Conservation (phyloP, 2,888 invertebrate species). For the Sclerodermus sp. region DNA sequence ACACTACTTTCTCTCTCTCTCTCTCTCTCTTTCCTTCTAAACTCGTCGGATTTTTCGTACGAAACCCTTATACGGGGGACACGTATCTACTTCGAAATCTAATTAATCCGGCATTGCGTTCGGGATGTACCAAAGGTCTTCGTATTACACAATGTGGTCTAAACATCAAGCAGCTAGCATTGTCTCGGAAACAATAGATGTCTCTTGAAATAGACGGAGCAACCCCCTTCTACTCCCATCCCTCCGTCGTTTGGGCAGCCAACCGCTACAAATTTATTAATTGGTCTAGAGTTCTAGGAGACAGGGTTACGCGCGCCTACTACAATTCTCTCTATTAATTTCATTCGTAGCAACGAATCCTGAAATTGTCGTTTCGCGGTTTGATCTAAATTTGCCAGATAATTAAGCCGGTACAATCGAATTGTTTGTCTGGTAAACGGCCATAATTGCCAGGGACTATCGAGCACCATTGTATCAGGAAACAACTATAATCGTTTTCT, state of each 20-base stretch:
- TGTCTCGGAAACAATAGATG: conserved; percentile 41
- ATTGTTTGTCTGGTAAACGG: too few species aligned
- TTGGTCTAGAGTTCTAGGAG: conserved; percentile 33
- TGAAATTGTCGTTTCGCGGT: too few species aligned
- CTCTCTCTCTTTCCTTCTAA: too few species aligned
- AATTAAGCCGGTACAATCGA: too few species aligned
- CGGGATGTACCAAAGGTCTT: conserved; percentile 27
- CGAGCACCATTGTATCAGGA: too few species aligned
- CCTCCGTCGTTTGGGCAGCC: conserved; percentile 27
- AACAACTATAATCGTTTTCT: too few species aligned
- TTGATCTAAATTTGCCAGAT: too few species aligned
- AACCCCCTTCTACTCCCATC: too few species aligned
- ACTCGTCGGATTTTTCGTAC: too few species aligned
- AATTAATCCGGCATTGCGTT: conserved; percentile 39
- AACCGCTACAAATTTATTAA: conserved; percentile 48
- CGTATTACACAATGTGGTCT: conserved; percentile 35
- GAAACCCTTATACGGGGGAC: conserved; percentile 4
- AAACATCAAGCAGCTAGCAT: conserved; percentile 41
- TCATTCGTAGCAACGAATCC: too few species aligned
- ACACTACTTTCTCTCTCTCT: too few species aligned
- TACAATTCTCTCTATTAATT: conserved; percentile 1
- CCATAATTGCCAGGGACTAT: too few species aligned
- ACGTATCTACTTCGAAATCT: conserved; percentile 32
- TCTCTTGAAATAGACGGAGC: conserved; percentile 35
- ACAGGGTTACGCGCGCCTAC: conserved; percentile 23